phyloP scores from a whole-genome alignment of 2,888 invertebrate species.

The Lasiommata megera region DNA sequence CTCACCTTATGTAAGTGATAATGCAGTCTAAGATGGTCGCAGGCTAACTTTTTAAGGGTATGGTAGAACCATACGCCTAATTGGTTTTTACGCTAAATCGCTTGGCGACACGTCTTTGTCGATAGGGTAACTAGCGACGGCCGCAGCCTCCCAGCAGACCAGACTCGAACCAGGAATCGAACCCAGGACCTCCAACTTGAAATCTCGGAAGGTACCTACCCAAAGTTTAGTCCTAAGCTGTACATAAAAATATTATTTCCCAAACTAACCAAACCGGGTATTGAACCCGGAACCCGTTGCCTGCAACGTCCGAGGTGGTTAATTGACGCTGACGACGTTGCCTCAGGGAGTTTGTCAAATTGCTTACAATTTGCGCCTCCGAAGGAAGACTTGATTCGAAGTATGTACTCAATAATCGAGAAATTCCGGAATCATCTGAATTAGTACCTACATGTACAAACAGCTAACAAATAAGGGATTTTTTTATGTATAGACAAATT shows the following conservation, averaged over 20 bases:
- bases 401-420: background rate
- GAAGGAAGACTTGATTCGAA: background rate
- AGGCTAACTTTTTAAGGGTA: no score
- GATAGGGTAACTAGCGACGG: no score
- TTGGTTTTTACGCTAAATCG: no score
- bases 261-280: constrained; percentile 4
- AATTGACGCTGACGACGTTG: background rate
- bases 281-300: constrained; percentile 6
- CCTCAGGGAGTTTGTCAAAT: constrained; percentile 4
- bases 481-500: no score
- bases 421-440: background rate
- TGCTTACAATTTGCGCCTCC: constrained; percentile 6
- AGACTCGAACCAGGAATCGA: no score
- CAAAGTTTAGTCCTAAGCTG: background rate
- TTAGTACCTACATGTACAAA: no score
- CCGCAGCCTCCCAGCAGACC: no score
- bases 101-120: no score
- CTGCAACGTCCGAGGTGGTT: background rate
- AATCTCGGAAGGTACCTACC: background rate
- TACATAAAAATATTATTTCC: background rate
- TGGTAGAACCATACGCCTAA: no score
- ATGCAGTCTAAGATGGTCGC: no score
- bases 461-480: background rate
- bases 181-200: no score
- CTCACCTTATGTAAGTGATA: no score